Evolutionary conservation across 2,888 invertebrate species (phyloP).

Genomic region (Vanessa cardui): DNA sequence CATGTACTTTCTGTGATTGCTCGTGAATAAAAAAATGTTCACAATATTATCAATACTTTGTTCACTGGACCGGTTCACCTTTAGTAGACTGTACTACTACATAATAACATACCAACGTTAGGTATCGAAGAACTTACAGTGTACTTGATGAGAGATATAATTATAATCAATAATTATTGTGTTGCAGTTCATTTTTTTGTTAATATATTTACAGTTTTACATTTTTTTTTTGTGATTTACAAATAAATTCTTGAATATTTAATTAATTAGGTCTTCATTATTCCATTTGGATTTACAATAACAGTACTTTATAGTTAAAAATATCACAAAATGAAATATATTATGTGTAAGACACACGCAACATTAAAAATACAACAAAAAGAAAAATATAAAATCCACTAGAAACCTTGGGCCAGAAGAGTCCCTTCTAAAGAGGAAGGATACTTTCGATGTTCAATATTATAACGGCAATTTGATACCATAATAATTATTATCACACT

Average conservation of each 20-base stretch:
- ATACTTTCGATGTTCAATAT: conserved; percentile 83
- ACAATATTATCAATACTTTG: conserved; percentile 82
- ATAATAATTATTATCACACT: conserved; percentile 81
- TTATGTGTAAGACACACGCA: conserved; percentile 84
- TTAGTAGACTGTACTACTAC: conserved; percentile 77
- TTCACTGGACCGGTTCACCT: conserved; percentile 82
- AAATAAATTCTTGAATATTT: conserved; percentile 84
- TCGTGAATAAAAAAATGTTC: conserved; percentile 82
- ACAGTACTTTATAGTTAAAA: conserved; percentile 84
- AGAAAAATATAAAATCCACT: conserved; percentile 82
- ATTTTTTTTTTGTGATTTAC: conserved; percentile 83
- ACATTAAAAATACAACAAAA: conserved; percentile 83
- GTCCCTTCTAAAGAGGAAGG: conserved; percentile 83
- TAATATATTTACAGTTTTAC: conserved; percentile 83
- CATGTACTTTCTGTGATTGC: conserved; percentile 82
- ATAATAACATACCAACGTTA: conserved; percentile 74
- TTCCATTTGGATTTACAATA: conserved; percentile 82
- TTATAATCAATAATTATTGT: conserved; percentile 68
- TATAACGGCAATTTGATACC: conserved; percentile 82
- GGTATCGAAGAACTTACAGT: conserved; percentile 80
- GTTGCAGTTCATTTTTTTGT: conserved; percentile 82
- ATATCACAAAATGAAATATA: conserved; percentile 84
- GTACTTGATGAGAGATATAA: conserved; percentile 78
- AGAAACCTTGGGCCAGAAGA: conserved; percentile 81
- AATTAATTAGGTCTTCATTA: conserved; percentile 83